phyloP scores from a whole-genome alignment of 2,888 invertebrate species.

The Lepidocyrtinus sp. region DNA sequence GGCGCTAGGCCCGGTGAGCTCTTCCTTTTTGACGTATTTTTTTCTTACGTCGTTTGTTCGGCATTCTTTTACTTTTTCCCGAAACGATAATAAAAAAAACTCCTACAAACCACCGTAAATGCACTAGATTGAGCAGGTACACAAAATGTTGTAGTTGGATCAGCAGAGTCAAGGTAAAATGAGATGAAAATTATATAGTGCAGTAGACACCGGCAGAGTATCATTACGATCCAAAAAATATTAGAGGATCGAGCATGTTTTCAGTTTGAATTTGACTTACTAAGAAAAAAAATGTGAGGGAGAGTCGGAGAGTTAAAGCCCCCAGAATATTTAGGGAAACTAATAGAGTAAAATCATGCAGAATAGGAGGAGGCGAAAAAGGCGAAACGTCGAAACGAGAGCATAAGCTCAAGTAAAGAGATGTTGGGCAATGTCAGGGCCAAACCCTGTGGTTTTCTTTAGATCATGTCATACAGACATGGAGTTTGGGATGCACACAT shows the following conservation, averaged over 20 bases:
- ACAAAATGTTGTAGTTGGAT: neutral
- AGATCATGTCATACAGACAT: constrained; percentile 35
- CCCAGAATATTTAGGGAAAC: constrained; percentile 11
- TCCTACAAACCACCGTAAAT: constrained; percentile 6
- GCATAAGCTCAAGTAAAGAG: constrained; percentile 53
- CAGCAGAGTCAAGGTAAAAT: constrained; percentile 58
- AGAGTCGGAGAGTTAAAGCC: constrained; percentile 20
- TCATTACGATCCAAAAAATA: constrained; percentile 57
- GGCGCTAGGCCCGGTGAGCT: neutral
- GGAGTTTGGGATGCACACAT: neutral
- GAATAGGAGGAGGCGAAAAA: constrained; percentile 23
- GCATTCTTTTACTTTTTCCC: neutral
- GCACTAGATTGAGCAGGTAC: constrained; percentile 6
- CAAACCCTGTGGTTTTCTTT: constrained; percentile 57
- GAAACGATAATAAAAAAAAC: constrained; percentile 36
- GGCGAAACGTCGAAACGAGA: too few species aligned
- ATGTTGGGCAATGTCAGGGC: constrained; percentile 60
- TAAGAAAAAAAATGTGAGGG: constrained; percentile 34
- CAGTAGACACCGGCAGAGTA: constrained; percentile 56
- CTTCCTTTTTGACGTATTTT: neutral
- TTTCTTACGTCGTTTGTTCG: neutral
- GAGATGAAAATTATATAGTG: constrained; percentile 65
- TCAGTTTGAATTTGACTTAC: constrained; percentile 21
- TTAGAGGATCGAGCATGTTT: constrained; percentile 37
- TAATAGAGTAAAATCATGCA: neutral